Percentiles rank a stretch among this genome's conserved stretches.
Conservation (phyloP, 2,888 invertebrate genomes). For the Ophion slaviceki region DNA sequence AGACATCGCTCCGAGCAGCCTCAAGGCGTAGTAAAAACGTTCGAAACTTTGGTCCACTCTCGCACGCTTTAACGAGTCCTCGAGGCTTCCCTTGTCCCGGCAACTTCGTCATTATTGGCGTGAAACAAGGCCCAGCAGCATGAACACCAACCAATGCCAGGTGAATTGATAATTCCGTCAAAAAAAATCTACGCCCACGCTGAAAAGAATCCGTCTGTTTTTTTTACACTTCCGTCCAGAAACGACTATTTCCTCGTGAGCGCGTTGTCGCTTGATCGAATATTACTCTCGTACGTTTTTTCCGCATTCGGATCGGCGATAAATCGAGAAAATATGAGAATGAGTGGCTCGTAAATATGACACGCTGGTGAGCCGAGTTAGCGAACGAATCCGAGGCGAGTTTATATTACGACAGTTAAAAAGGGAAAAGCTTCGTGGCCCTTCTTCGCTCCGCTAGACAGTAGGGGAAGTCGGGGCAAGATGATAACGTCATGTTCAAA, state of each 20-base stretch:
- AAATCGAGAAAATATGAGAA: constrained; percentile 49
- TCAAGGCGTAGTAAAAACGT: constrained; percentile 70
- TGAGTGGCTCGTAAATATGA: constrained; percentile 58
- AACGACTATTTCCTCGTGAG: not conserved
- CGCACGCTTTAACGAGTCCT: constrained; percentile 75
- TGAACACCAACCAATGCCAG: not conserved
- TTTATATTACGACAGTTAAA: constrained; percentile 62
- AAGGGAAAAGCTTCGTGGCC: constrained; percentile 12
- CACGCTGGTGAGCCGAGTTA: constrained; percentile 40
- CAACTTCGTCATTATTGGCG: constrained; percentile 33
- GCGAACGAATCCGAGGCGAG: constrained; percentile 19
- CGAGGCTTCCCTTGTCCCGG: constrained; percentile 62
- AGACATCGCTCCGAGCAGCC: constrained; percentile 71
- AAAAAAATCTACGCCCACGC: not conserved
- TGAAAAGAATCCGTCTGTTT: not conserved
- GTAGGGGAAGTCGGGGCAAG: not conserved
- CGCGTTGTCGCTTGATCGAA: constrained; percentile 17
- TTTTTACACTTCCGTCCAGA: not conserved
- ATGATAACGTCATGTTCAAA: too few relatives aligned
- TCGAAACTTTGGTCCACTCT: constrained; percentile 72
- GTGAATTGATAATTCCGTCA: not conserved
- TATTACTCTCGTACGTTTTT: constrained; percentile 22
- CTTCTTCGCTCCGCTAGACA: constrained; percentile 13
- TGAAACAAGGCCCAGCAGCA: not conserved
- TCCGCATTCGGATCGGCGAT: constrained; percentile 19